Conservation (phyloP, 2,888 invertebrate genomes). For the Aphrophora alni region DNA sequence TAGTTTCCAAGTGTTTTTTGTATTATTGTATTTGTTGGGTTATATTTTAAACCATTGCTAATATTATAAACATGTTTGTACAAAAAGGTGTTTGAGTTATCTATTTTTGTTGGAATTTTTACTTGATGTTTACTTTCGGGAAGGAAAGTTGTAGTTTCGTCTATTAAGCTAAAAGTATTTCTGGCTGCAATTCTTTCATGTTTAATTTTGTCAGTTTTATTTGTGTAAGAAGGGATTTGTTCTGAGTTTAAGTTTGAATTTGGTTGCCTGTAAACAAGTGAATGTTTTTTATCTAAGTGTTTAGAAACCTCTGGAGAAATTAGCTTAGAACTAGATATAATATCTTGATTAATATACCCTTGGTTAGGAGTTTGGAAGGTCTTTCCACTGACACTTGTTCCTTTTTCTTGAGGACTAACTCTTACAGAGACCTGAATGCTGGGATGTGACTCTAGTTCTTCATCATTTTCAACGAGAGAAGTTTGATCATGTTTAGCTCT, state of each 20-base stretch:
- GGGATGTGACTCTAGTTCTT: slow-evolving; percentile 63
- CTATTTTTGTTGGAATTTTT: background rate
- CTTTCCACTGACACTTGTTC: background rate
- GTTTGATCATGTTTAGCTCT: slow-evolving; percentile 55
- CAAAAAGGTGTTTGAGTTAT: background rate
- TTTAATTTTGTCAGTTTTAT: background rate
- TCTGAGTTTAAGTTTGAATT: background rate
- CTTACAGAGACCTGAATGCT: slow-evolving; percentile 72
- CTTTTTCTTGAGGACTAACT: slow-evolving; percentile 63
- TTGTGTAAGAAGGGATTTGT: background rate
- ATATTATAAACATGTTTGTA: background rate
- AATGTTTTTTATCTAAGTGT: background rate
- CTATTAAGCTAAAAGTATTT: background rate
- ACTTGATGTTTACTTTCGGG: background rate
- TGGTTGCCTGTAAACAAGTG: background rate
- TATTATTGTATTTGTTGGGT: no score
- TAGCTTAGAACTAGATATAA: background rate
- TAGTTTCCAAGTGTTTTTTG: background rate
- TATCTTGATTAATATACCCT: background rate
- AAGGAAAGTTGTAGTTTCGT: background rate
- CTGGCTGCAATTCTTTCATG: background rate
- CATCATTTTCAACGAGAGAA: slow-evolving; percentile 57
- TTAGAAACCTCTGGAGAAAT: background rate
- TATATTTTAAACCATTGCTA: background rate
- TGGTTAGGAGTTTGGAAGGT: no score